Evolutionary conservation across 2,888 invertebrate species (phyloP).

Genomic region (Leptothorax acervorum): DNA sequence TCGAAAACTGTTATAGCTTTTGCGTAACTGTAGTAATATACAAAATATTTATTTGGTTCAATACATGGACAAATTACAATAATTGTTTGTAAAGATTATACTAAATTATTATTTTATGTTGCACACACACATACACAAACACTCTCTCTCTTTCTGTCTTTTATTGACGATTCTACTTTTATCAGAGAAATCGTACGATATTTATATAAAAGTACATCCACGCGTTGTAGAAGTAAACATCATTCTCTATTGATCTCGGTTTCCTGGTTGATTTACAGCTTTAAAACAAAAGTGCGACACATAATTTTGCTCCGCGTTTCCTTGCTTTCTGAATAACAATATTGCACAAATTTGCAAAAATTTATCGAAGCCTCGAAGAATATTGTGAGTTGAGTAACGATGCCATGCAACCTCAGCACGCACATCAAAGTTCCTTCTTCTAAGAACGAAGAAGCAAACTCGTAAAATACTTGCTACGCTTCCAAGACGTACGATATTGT

Average conservation of each 20-base stretch:
- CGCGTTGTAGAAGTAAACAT: background rate
- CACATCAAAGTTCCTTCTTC: conserved; percentile 60
- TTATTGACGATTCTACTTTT: background rate
- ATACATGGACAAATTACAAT: background rate
- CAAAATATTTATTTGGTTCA: background rate
- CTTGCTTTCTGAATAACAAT: conserved; percentile 29
- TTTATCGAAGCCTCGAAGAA: conserved; percentile 40
- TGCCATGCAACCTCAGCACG: conserved; percentile 33
- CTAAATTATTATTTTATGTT: background rate
- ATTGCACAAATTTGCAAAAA: conserved; percentile 28
- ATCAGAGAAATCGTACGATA: background rate
- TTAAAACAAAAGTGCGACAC: background rate
- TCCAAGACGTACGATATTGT: conserved; percentile 29
- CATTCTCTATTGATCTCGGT: background rate
- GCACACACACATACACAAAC: background rate
- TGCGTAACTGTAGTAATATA: background rate
- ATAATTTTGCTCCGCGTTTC: conserved; percentile 15
- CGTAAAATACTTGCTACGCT: conserved; percentile 60
- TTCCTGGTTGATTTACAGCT: conserved; percentile 1
- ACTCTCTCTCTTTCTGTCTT: background rate
- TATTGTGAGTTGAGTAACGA: conserved; percentile 25
- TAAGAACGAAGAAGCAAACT: conserved; percentile 51
- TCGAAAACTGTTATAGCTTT: background rate
- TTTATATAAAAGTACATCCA: background rate
- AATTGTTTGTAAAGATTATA: background rate